Evolutionary conservation across 2,113 vertebrate species (phyloP), one percentile per base, ranked within the genome.

Genomic region (Plecturocebus donacophilus): DNA sequence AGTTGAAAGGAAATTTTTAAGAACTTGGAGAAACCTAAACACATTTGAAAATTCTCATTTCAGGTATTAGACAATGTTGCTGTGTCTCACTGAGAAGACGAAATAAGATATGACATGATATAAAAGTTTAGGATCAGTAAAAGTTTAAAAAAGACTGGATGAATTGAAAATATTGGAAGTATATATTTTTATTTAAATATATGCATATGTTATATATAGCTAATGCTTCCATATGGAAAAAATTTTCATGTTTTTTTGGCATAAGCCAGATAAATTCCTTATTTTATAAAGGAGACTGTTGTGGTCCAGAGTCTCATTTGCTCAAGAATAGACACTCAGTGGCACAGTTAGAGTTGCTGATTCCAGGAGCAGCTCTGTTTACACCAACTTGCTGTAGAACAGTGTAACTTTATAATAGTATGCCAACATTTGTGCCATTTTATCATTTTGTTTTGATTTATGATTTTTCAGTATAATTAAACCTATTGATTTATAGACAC

Each of bases 401-500:
- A 83, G 3, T 56, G 17, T n/a, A 52, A 1, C 16, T 91, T 85
- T 25, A 61, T 85, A 64, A 40, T 58, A 61, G 1, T 17, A 40
- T 80, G 23, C n/a, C 6, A 70, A 6, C 56, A 42, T 54, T 82
- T 93, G 25, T 70, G 8, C 8, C 40, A 64, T 87, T 87, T 66
- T 61, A 83, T 95, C 27, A 49, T 86, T 87, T 23, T 10, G 32
- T 86, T 75, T 83, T 73, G 42, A 80, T 94, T 14, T 80, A 38
- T 71, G 42, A 52, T 75, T 87, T 96, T 96, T 68, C 6, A 88
- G 11, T 80, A 38, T 86, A 77, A 91, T 91, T 89, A 45, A 70
- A 58, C 17, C 12, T 73, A 75, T 89, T 92, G 27, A 70, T 90
- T 84, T 83, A 81, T 56, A 80, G 45, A 92, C 20, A 9, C 49